Evolutionary conservation across 2,888 invertebrate genomes (phyloP), one percentile per base, ranked within the genome.

Genomic region (Mesorhabditis spiculigera): DNA sequence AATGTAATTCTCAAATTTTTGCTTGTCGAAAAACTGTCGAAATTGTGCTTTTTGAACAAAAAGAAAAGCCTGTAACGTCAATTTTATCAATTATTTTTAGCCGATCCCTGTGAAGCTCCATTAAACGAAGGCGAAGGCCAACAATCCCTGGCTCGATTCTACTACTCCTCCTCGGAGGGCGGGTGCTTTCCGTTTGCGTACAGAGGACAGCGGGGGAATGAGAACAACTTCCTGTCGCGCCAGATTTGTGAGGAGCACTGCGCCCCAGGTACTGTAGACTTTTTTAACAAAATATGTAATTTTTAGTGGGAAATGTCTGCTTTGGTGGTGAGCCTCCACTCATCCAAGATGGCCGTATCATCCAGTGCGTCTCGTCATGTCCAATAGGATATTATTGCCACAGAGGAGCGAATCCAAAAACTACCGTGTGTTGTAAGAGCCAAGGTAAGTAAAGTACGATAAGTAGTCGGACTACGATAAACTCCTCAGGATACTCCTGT

Each of bases 201-300:
- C 66, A 68, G 71, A 42, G 81, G 80, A 3, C 58, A 66, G 63
- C 71, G 75, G 43, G 78, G 78, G n/a, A 80, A 80, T 66, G 80
- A 82, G 67, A 85, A 85, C 78, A 85, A 85, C 72, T 85, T 85
- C 73, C 72, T 85, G 65, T 80, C 84, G 0, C 70, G 71, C 64
- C 73, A 77, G 13, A 72, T 73, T 65, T 85, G 85, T 70, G 78
- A 77, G 68, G 83, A 82, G 67, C 67, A 67, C 4, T 80, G 82
- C 70, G 71, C 78, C 41, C 80, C 81, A 43, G 72, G 82, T 82
- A 74, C 28, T n/a, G 13, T 61, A 16, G n/a, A 8, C n/a, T 45
- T 58, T 43, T 43, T 43, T 68, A 66, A 10, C 63, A 13, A 50
- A 13, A 10, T 43, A 1, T 45, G 0, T 28, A 28, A 28, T 5